Conservation (phyloP, 2,113 vertebrate species). For the Labrus mixtus region DNA sequence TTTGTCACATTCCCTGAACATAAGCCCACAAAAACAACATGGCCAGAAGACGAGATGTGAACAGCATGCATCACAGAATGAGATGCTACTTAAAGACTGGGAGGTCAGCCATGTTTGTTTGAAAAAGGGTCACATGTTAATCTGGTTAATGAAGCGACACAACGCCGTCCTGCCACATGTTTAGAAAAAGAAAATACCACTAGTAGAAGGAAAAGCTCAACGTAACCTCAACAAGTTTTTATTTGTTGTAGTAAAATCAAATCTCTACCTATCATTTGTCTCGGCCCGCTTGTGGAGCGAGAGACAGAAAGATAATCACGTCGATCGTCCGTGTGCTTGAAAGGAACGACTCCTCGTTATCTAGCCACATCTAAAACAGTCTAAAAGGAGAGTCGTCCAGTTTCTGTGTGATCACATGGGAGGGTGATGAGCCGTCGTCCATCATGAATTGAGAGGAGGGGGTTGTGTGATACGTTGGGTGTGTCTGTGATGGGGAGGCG, state of each 20-base stretch:
- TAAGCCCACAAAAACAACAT: constrained; percentile 23
- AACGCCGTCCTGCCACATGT: constrained; percentile 38
- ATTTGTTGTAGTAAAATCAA: constrained; percentile 73
- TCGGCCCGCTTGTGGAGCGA: constrained; percentile 50
- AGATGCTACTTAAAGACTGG: constrained; percentile 52
- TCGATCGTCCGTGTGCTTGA: constrained; percentile 68
- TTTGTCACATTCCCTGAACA: too few species aligned
- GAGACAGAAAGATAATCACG: constrained; percentile 61
- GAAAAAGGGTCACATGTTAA: constrained; percentile 52
- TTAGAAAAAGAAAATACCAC: constrained; percentile 45
- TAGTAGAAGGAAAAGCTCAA: constrained; percentile 59
- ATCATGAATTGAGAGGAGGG: constrained; percentile 12
- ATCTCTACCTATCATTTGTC: constrained; percentile 63
- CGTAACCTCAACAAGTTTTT: constrained; percentile 62
- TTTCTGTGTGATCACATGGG: constrained; percentile 49
- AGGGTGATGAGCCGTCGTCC: constrained; percentile 9
- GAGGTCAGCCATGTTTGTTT: constrained; percentile 52
- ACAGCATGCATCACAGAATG: constrained; percentile 59
- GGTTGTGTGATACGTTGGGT: background rate
- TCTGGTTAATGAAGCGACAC: constrained; percentile 46
- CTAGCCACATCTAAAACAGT: constrained; percentile 66
- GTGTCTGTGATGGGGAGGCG: background rate
- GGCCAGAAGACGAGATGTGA: constrained; percentile 44
- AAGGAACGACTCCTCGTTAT: constrained; percentile 49
- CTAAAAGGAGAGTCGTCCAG: constrained; percentile 60